These are phyloP conservation scores for Oreochromis niloticus DNA, from an alignment of 2,113 vertebrate genomes.

Conservation along the genomic window DNA sequence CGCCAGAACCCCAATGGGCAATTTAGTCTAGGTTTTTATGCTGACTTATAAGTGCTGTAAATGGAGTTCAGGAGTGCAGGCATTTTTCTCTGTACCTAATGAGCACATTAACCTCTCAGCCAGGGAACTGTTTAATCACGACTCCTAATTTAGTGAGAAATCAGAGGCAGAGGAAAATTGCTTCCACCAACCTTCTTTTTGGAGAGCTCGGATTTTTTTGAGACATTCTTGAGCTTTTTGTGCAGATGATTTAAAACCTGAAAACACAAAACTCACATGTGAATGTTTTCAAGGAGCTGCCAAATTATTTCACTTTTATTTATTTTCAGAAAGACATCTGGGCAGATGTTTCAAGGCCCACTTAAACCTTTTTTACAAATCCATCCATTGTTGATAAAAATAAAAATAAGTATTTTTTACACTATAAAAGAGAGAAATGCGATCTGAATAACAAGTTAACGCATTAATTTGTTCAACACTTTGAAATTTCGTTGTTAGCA, in stretches of 20 bases:
- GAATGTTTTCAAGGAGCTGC: not conserved
- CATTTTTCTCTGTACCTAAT: not conserved
- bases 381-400: not conserved
- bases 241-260: slow-evolving; percentile 93
- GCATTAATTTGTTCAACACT: not conserved
- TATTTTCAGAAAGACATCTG: not conserved
- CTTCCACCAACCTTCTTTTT: slow-evolving; percentile 86
- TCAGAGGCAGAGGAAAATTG: not conserved
- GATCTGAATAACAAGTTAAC: not conserved
- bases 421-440: not conserved
- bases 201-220: slow-evolving; percentile 91
- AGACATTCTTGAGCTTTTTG: slow-evolving; percentile 90
- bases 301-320: not conserved
- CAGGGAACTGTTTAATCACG: not conserved
- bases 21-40: not conserved
- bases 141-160: not conserved
- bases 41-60: not conserved
- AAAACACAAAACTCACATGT: not conserved
- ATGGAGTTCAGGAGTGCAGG: not conserved
- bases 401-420: not conserved
- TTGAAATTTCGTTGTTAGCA: not conserved
- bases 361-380: not conserved
- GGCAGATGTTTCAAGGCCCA: not conserved
- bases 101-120: not conserved
- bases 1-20: not conserved